These are phyloP conservation scores for Ganaspis brasiliensis DNA, from an alignment of 2,888 invertebrate genomes.

Conservation along the genomic window DNA sequence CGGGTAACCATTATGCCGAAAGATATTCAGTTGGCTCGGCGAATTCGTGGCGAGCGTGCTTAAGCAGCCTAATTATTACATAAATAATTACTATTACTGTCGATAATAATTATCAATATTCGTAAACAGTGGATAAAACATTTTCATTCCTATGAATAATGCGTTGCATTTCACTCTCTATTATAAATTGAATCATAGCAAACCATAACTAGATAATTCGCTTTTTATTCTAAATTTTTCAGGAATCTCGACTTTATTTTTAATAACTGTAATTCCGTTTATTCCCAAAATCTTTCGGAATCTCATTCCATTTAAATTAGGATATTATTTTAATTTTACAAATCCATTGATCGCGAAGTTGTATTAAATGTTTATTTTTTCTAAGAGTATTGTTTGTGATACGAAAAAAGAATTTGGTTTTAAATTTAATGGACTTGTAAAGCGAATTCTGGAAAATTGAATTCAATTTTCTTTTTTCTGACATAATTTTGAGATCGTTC, in stretches of 20 bases:
- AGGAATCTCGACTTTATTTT: conserved; percentile 1
- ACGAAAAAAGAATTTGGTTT: neutral
- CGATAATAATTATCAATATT: conserved; percentile 72
- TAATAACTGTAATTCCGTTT: neutral
- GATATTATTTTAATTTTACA: neutral
- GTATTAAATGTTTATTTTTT: neutral
- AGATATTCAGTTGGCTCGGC: conserved; percentile 97
- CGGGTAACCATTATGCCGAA: conserved; percentile 98
- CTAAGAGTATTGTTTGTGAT: neutral
- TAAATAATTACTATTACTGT: conserved; percentile 65
- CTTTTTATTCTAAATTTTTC: neutral
- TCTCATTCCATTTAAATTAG: neutral
- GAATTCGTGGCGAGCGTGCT: conserved; percentile 81
- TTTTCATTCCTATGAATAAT: conserved; percentile 71
- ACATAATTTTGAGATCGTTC: conserved; percentile 13
- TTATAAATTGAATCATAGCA: conserved; percentile 4
- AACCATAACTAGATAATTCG: conserved; percentile 24
- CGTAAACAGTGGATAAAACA: conserved; percentile 71
- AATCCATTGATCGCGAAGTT: neutral
- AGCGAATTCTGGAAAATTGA: neutral
- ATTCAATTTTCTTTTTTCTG: conserved; percentile 5
- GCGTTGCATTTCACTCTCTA: conserved; percentile 58
- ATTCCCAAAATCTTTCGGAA: neutral
- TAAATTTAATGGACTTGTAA: neutral
- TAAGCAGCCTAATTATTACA: conserved; percentile 46